Conservation (phyloP, 2,888 invertebrate genomes). For the Tubulanus polymorphus region DNA sequence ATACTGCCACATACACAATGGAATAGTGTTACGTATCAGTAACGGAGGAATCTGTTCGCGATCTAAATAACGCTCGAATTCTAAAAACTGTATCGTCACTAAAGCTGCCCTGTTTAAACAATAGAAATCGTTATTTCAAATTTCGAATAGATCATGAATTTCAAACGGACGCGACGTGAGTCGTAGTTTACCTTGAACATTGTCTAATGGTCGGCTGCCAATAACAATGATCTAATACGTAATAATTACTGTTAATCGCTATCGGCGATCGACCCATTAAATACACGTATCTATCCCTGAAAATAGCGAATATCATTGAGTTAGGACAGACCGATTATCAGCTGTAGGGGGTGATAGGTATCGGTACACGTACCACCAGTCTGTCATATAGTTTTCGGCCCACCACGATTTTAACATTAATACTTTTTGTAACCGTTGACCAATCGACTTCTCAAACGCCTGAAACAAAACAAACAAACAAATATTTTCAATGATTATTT, state of each 20-base stretch:
- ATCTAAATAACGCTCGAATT: slow-evolving; percentile 53
- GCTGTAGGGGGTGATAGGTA: too few relatives aligned
- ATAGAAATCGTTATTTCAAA: not conserved
- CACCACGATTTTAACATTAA: slow-evolving; percentile 56
- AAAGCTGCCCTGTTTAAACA: slow-evolving; percentile 51
- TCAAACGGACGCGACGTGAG: not conserved
- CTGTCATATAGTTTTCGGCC: slow-evolving; percentile 56
- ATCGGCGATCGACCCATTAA: slow-evolving; percentile 54
- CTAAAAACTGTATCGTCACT: slow-evolving; percentile 47
- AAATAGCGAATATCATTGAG: slow-evolving; percentile 18
- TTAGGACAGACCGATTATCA: too few relatives aligned
- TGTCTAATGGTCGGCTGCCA: slow-evolving; percentile 51
- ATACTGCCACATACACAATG: slow-evolving; percentile 58
- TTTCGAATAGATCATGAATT: not conserved
- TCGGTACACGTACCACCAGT: slow-evolving; percentile 55
- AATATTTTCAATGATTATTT: not conserved
- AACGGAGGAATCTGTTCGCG: slow-evolving; percentile 56
- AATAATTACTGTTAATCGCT: slow-evolving; percentile 57
- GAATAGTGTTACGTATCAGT: slow-evolving; percentile 54
- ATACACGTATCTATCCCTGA: slow-evolving; percentile 58
- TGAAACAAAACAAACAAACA: slow-evolving; percentile 11
- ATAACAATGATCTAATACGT: slow-evolving; percentile 55
- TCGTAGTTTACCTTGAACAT: slow-evolving; percentile 40
- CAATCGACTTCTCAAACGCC: slow-evolving; percentile 51
- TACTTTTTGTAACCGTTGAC: slow-evolving; percentile 53